phyloP scores from a whole-genome alignment of 2,888 invertebrate species.

The Chymomyza procnemis region DNA sequence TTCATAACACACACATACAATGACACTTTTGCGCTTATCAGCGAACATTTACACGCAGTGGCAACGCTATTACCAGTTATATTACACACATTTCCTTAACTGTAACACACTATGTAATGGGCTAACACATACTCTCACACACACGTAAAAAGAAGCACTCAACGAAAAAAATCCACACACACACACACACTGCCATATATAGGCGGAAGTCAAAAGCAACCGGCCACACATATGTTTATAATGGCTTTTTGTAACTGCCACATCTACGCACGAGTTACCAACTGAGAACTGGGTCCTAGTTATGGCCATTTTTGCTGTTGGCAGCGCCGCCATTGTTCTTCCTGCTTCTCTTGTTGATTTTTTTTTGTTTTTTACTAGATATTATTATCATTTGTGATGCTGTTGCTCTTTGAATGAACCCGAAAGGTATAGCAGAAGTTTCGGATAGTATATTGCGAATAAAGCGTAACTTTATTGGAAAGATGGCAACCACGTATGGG shows the following conservation, averaged over 20 bases:
- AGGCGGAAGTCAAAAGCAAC: conserved; percentile 7
- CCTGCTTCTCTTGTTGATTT: conserved; percentile 1
- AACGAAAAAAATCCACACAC: background rate
- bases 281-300: conserved; percentile 7
- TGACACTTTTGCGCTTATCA: background rate
- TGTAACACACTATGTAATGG: background rate
- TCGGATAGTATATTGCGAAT: too few species aligned
- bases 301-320: conserved; percentile 23
- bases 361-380: background rate
- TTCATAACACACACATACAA: too few species aligned
- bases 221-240: conserved; percentile 65
- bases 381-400: conserved; percentile 42
- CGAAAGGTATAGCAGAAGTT: too few species aligned
- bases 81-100: conserved; percentile 2
- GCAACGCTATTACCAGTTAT: conserved; percentile 1
- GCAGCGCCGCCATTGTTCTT: background rate
- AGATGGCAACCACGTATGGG: too few species aligned
- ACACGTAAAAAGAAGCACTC: background rate
- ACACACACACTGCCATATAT: background rate
- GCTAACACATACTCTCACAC: background rate
- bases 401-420: conserved; percentile 17
- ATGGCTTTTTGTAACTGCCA: conserved; percentile 66
- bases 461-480: too few species aligned
- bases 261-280: conserved; percentile 25
- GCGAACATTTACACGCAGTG: background rate